These are phyloP conservation scores for Morpho achilles DNA, from an alignment of 2,888 invertebrate species.

Conservation along the genomic window DNA sequence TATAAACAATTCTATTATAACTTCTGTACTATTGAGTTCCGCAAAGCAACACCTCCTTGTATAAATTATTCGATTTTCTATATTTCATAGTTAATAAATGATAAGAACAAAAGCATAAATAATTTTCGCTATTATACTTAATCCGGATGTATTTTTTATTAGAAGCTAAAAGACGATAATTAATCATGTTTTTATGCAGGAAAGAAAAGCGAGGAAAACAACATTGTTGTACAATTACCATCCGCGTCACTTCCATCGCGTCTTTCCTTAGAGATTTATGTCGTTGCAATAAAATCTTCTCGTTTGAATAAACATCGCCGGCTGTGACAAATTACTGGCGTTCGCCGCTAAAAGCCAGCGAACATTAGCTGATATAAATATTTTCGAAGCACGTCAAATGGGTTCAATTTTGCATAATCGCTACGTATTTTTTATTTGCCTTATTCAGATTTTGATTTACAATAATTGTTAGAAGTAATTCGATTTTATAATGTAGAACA, in stretches of 20 bases:
- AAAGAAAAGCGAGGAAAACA: constrained; percentile 37
- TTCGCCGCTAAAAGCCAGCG: constrained; percentile 62
- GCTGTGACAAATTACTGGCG: constrained; percentile 69
- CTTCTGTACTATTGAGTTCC: too few species aligned
- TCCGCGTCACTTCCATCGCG: constrained; percentile 61
- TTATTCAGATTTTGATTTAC: too few species aligned
- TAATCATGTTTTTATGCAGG: constrained; percentile 20
- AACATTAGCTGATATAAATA: constrained; percentile 68
- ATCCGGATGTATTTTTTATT: background rate
- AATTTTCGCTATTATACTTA: background rate
- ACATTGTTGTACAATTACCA: constrained; percentile 60
- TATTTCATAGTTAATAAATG: too few species aligned
- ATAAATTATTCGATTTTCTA: too few species aligned
- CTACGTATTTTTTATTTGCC: constrained; percentile 1
- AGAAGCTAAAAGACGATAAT: constrained; percentile 8
- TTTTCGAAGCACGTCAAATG: constrained; percentile 36
- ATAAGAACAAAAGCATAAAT: background rate
- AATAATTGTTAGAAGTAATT: too few species aligned
- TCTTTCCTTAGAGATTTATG: constrained; percentile 63
- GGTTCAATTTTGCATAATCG: constrained; percentile 4
- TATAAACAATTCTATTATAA: too few species aligned
- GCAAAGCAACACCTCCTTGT: too few species aligned
- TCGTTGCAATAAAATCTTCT: constrained; percentile 73
- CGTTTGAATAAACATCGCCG: constrained; percentile 74
- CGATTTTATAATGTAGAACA: too few species aligned